Evolutionary conservation across 2,888 invertebrate genomes (phyloP).

Genomic region (Cephus rjabovi): DNA sequence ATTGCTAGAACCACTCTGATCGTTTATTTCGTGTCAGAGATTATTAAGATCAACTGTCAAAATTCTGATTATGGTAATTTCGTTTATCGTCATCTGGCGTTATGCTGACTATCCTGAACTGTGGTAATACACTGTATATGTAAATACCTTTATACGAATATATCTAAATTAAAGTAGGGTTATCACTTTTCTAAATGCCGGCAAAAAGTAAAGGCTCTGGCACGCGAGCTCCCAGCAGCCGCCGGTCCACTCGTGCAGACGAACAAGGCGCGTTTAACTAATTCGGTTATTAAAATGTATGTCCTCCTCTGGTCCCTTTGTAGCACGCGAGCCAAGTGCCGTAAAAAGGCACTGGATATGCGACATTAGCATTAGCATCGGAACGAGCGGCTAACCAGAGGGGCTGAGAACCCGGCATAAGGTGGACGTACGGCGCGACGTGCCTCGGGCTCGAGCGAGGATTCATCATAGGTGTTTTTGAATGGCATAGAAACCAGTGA

Average conservation of each 20-base stretch:
- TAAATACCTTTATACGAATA: not conserved
- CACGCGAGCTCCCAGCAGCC: conserved; percentile 38
- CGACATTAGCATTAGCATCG: conserved; percentile 31
- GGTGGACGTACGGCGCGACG: not conserved
- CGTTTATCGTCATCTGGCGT: not conserved
- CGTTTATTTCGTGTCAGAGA: not conserved
- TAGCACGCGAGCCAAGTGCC: conserved; percentile 28
- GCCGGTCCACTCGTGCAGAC: not conserved
- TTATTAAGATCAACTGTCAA: not conserved
- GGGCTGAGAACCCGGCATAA: not conserved
- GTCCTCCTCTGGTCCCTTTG: conserved; percentile 32
- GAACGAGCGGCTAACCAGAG: not conserved
- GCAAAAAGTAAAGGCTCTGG: conserved; percentile 17
- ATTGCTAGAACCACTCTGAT: not conserved
- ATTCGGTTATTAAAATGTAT: conserved; percentile 56
- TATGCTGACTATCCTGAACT: not conserved
- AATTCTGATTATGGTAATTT: not conserved
- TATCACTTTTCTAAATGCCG: not conserved
- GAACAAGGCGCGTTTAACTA: conserved; percentile 39
- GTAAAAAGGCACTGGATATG: conserved; percentile 26
- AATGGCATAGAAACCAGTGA: not conserved
- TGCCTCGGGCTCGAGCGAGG: not conserved
- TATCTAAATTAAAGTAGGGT: not conserved
- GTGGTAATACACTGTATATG: not conserved
- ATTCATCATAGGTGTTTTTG: not conserved